Evolutionary conservation across 2,797 vertebrate genomes (phyloP).

Genomic region (Silurus lanzhouensis): DNA sequence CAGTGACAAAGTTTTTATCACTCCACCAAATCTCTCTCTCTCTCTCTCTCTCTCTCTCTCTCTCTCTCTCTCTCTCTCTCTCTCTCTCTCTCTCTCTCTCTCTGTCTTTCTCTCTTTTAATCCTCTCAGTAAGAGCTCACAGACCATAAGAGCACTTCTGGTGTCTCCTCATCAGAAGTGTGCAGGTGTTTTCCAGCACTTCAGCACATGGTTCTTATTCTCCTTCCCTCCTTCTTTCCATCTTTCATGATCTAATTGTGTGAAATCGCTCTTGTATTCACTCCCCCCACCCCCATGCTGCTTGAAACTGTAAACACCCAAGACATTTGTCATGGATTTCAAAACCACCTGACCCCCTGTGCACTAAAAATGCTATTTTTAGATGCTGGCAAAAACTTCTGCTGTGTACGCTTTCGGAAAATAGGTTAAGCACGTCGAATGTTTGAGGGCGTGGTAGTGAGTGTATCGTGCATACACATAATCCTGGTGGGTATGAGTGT

Average conservation of each 20-base stretch:
- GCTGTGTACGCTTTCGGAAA: conserved; percentile 42
- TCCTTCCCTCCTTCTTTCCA: background rate
- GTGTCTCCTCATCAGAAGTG: conserved; percentile 38
- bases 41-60: too few relatives aligned
- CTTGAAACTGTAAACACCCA: conserved; percentile 50
- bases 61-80: too few relatives aligned
- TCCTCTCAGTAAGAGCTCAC: conserved; percentile 8
- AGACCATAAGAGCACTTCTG: conserved; percentile 36
- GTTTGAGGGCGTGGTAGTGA: conserved; percentile 9
- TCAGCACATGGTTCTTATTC: background rate
- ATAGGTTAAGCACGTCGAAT: conserved; percentile 39
- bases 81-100: too few relatives aligned
- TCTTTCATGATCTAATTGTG: conserved; percentile 29
- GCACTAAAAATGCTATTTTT: conserved; percentile 58
- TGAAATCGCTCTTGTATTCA: conserved; percentile 30
- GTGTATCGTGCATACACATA: background rate
- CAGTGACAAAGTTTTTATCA: too few relatives aligned
- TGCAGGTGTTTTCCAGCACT: conserved; percentile 58
- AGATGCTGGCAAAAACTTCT: conserved; percentile 53
- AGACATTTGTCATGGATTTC: conserved; percentile 57
- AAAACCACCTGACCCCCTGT: conserved; percentile 57
- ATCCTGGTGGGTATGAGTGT: background rate
- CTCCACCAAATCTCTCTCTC: too few relatives aligned
- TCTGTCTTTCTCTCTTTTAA: background rate
- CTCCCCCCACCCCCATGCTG: conserved; percentile 20